phyloP scores from a whole-genome alignment of 1,140 invertebrate genomes.

The Solenopsis fugax region DNA sequence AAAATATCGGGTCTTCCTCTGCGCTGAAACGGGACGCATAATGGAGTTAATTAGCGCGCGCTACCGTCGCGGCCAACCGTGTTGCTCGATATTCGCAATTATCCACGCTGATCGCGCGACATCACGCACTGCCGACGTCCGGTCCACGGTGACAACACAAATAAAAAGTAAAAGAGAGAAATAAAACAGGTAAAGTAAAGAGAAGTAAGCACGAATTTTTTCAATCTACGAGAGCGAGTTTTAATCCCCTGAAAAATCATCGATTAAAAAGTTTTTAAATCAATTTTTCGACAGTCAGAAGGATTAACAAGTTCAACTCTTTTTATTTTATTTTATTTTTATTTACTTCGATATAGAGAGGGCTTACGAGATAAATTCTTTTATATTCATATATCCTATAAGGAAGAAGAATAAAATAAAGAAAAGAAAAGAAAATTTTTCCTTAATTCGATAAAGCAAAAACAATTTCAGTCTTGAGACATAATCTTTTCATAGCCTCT shows the following conservation, averaged over 20 bases:
- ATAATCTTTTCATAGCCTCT: neutral
- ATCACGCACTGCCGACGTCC: neutral
- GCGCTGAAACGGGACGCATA: neutral
- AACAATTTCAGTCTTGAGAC: neutral
- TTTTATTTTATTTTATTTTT: neutral
- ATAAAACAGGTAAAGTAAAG: constrained; percentile 21
- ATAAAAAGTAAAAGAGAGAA: neutral
- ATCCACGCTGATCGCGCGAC: constrained; percentile 6
- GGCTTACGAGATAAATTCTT: neutral
- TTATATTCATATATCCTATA: neutral
- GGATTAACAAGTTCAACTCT: neutral
- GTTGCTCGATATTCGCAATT: constrained; percentile 49
- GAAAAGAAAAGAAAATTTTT: neutral
- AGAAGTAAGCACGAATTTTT: neutral
- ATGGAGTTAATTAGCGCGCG: constrained; percentile 25
- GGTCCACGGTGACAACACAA: neutral
- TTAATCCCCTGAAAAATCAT: neutral
- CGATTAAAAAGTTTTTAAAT: constrained; percentile 6
- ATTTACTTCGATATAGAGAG: neutral
- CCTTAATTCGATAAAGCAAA: neutral
- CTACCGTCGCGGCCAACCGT: neutral
- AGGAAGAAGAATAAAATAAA: neutral
- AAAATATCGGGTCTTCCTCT: neutral
- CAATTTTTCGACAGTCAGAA: neutral
- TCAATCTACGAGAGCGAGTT: neutral